phyloP scores from a whole-genome alignment of 1,140 invertebrate species.

The Myzus persicae region DNA sequence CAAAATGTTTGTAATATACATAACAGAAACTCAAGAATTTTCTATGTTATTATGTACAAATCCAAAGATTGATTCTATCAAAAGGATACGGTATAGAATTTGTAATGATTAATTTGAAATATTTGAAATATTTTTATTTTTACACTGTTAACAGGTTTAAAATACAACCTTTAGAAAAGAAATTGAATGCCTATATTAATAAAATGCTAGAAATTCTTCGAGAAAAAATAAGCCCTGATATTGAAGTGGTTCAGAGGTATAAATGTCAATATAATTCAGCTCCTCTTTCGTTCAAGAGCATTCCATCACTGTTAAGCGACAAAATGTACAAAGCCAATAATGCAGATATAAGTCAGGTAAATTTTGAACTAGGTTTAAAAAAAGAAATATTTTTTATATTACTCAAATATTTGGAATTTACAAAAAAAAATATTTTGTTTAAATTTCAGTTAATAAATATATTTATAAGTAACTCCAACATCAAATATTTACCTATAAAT shows the following conservation, averaged over 20 bases:
- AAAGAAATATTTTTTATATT: neutral
- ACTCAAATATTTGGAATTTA: neutral
- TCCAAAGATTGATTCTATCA: neutral
- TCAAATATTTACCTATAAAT: neutral
- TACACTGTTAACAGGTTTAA: conserved; percentile 28
- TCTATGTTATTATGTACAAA: conserved; percentile 9
- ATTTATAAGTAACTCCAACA: neutral
- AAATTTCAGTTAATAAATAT: neutral
- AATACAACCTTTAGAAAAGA: conserved; percentile 10
- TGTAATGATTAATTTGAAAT: neutral
- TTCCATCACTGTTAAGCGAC: neutral
- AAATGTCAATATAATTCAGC: neutral
- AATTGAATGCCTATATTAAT: conserved; percentile 5
- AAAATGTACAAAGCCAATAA: conserved; percentile 27
- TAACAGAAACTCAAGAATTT: conserved; percentile 4
- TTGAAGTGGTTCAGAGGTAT: conserved; percentile 33
- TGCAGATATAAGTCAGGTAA: conserved; percentile 39
- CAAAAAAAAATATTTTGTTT: conserved; percentile 19
- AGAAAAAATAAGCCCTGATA: conserved; percentile 4
- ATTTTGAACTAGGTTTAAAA: neutral
- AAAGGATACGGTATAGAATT: neutral
- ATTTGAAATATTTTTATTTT: neutral
- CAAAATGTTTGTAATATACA: neutral
- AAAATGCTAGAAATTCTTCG: neutral
- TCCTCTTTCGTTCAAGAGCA: neutral